These are phyloP conservation scores for Eubasilissa splendida DNA, from an alignment of 2,888 invertebrate species.

Conservation along the genomic window DNA sequence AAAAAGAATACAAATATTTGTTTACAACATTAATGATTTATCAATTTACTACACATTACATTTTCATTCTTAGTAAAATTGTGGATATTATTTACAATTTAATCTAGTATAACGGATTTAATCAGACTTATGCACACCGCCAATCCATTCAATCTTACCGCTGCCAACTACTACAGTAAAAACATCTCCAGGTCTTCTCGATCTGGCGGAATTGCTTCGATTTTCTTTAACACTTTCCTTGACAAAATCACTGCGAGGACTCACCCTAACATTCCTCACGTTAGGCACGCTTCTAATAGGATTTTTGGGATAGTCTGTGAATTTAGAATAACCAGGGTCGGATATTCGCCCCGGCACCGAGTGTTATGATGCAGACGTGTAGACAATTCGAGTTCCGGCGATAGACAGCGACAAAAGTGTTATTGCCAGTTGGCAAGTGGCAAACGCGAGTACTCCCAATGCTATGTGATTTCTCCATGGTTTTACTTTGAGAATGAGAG, in stretches of 20 bases:
- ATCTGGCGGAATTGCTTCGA: too few species aligned
- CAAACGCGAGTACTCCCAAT: not conserved
- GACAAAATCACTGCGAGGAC: too few species aligned
- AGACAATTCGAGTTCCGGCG: not conserved
- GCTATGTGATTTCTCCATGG: not conserved
- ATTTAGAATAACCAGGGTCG: not conserved
- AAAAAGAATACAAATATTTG: too few species aligned
- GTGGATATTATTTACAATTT: too few species aligned
- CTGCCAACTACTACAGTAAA: constrained; percentile 37
- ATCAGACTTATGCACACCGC: constrained; percentile 6
- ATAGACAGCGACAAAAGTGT: constrained; percentile 17
- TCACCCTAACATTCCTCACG: not conserved
- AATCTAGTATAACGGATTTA: not conserved
- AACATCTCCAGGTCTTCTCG: constrained; percentile 2
- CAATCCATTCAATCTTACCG: constrained; percentile 39
- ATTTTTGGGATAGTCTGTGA: not conserved
- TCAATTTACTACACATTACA: too few species aligned
- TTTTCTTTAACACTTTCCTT: too few species aligned
- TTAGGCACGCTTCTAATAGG: not conserved
- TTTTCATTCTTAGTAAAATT: too few species aligned
- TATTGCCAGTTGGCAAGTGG: constrained; percentile 5
- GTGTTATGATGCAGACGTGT: constrained; percentile 15
- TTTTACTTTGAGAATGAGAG: not conserved
- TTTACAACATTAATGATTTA: too few species aligned
- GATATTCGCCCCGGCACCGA: not conserved